These are phyloP conservation scores for Dasyprocta punctata DNA, from an alignment of 2,113 vertebrate species.

Conservation along the genomic window DNA sequence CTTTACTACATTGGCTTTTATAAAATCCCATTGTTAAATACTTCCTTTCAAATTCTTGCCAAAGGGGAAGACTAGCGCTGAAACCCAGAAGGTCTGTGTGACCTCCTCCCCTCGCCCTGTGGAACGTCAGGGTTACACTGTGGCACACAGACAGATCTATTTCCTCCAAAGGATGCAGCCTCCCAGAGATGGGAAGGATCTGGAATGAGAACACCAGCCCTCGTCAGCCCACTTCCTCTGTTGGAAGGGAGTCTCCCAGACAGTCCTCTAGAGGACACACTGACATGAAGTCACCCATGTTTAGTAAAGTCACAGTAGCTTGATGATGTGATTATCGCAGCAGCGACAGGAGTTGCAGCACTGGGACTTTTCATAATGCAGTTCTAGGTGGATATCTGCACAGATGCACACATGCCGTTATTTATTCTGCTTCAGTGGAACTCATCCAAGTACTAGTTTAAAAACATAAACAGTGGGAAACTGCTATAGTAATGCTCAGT, in stretches of 20 bases:
- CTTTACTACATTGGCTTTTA: constrained; percentile 76
- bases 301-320: constrained; percentile 79
- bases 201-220: constrained; percentile 82
- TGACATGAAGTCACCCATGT: constrained; percentile 78
- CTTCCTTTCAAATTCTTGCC: constrained; percentile 76
- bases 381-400: constrained; percentile 58
- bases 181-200: constrained; percentile 85
- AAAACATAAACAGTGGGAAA: constrained; percentile 69
- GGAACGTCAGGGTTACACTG: constrained; percentile 75
- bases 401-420: constrained; percentile 55
- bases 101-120: constrained; percentile 79
- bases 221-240: constrained; percentile 86
- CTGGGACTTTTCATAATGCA: constrained; percentile 44
- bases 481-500: constrained; percentile 59
- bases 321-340: constrained; percentile 42
- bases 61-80: constrained; percentile 77
- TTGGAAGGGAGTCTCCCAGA: constrained; percentile 88
- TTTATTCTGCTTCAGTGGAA: constrained; percentile 56
- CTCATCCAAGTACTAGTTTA: constrained; percentile 59
- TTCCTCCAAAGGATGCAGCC: constrained; percentile 87
- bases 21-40: constrained; percentile 82
- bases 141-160: constrained; percentile 84
- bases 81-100: constrained; percentile 68
- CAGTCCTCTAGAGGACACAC: constrained; percentile 78
- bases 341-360: constrained; percentile 33